A percentile compares a stretch with the other conserved stretches of the same genome.
phyloP scores from a whole-genome alignment of 2,888 invertebrate genomes.

The Drosophila incognita region DNA sequence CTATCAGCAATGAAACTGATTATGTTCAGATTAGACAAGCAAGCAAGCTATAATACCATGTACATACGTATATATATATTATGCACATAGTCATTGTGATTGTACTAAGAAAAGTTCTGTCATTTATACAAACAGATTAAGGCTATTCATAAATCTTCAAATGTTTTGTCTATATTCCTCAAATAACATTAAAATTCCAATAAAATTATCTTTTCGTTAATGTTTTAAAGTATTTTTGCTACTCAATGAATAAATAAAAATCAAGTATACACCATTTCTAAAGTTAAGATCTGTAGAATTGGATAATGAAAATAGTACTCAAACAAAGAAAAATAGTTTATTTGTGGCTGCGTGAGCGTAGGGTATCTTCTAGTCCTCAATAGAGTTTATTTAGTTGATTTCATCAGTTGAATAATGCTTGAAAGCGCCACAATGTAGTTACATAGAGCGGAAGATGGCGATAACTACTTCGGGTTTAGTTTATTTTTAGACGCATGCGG shows the following conservation, averaged over 20 bases:
- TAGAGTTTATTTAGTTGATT: constrained; percentile 9
- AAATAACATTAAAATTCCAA: no score
- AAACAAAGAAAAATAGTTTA: background rate
- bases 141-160: no score
- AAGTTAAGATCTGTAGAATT: background rate
- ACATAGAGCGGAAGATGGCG: background rate
- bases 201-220: no score
- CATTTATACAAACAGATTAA: no score
- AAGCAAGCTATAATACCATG: background rate
- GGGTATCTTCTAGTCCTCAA: background rate
- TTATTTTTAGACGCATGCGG: background rate
- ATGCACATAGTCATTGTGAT: constrained; percentile 25
- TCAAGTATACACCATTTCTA: no score
- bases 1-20: constrained; percentile 9
- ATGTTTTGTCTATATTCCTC: no score
- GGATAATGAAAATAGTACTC: background rate
- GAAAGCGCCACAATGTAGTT: background rate
- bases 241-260: no score
- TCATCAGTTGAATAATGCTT: constrained; percentile 31
- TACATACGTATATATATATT: background rate
- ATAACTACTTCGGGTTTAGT: background rate
- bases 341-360: background rate
- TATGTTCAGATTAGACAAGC: constrained; percentile 19
- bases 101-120: background rate
- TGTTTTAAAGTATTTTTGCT: no score